Evolutionary conservation across 2,113 vertebrate genomes (phyloP), one percentile per base, ranked within the genome.

Genomic region (Elaphurus davidianus): DNA sequence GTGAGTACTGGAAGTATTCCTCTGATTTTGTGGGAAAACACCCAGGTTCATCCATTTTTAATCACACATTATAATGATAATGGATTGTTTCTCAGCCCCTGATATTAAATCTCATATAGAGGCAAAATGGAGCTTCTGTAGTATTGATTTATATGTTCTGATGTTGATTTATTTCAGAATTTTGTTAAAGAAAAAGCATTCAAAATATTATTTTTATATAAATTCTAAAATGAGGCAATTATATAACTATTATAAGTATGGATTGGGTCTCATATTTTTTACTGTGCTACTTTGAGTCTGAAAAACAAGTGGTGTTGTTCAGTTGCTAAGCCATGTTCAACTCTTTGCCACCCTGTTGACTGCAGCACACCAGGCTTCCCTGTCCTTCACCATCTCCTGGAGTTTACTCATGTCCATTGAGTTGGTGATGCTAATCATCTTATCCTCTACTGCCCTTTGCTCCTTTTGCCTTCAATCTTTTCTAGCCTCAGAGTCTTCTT

Each of bases 141-240:
- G 16, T 84, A 28, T 71, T 60, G 15, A 95, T 88, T 47, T 74
- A 28, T 85, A 81, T 62, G 11, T 95, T 82, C 87, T n/a, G 8
- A 1, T 60, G 47, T 96, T 89, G 10, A 74, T 81, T 84, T 90
- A 83, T 71, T 30, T 40, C 64, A 84, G 87, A 81, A n/a, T 85
- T 94, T 84, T 93, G 16, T 91, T 59, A 97, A 74, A 10, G 33
- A 91, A 76, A 74, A 76, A 74, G 3, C 52, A 94, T 91, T 92
- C 16, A 15, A n/a, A 92, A 5, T 91, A 59, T 27, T 92, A 88
- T 76, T 78, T 97, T 97, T 91, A 81, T 86, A 81, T 62, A n/a
- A 40, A 54, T 47, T 79, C n/a, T 92, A 57, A 97, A 86, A 62
- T 5, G 36, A 95, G 47, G 11, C 6, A 89, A 54, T 91, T 85